Evolutionary conservation across 2,888 invertebrate genomes (phyloP).

Genomic region (Tridacna crocea): DNA sequence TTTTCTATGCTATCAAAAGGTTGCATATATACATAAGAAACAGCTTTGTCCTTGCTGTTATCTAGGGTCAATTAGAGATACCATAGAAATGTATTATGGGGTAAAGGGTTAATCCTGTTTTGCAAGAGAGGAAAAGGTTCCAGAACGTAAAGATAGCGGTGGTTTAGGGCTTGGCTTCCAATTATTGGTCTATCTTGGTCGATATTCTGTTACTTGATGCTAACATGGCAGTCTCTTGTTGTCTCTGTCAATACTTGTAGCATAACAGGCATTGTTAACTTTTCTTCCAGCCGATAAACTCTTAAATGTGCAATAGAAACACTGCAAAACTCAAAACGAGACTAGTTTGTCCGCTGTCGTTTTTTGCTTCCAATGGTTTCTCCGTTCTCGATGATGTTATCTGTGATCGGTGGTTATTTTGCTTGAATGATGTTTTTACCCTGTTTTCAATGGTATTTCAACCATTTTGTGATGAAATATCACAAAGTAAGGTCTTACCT

Average conservation of each 20-base stretch:
- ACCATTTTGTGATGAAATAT: too few species aligned
- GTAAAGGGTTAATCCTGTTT: neutral
- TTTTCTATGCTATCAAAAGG: too few species aligned
- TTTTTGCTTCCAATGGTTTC: too few species aligned
- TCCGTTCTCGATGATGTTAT: too few species aligned
- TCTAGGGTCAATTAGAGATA: too few species aligned
- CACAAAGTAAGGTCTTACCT: too few species aligned
- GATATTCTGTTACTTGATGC: slow-evolving; percentile 46
- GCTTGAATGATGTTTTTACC: too few species aligned
- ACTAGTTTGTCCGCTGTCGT: too few species aligned
- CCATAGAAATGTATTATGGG: neutral
- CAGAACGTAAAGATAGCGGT: slow-evolving; percentile 4
- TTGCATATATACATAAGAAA: too few species aligned
- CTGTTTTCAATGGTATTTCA: too few species aligned
- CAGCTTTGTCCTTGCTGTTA: too few species aligned
- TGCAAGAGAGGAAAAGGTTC: slow-evolving; percentile 3
- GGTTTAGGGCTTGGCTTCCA: neutral
- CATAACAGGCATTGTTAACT: neutral
- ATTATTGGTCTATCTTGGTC: slow-evolving; percentile 20
- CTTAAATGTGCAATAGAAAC: neutral
- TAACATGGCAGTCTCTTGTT: slow-evolving; percentile 43
- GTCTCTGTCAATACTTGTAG: slow-evolving; percentile 28
- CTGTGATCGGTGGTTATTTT: too few species aligned
- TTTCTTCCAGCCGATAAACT: neutral
- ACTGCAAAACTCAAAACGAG: neutral